phyloP scores from a whole-genome alignment of 53 echinoderm and acorn worm genomes.

The Paracentrotus lividus region DNA sequence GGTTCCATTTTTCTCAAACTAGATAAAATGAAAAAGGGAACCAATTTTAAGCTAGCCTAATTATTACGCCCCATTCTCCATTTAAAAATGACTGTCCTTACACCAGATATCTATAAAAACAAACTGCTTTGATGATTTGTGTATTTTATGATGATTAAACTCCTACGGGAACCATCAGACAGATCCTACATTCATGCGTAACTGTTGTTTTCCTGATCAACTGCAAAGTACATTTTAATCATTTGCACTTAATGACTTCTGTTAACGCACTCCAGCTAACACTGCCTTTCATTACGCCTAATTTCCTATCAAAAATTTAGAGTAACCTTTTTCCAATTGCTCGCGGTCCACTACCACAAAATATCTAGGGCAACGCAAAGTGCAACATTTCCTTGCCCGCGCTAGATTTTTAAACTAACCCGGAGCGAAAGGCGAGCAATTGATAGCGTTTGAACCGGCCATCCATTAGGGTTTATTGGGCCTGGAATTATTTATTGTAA shows the following conservation, averaged over 20 bases:
- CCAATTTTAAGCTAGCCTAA: too few species aligned
- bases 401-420: slow-evolving; percentile 22
- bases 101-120: neutral
- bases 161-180: neutral
- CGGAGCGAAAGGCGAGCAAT: slow-evolving; percentile 6
- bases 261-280: slow-evolving; percentile 3
- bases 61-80: too few species aligned
- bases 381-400: slow-evolving; percentile 28
- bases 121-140: neutral
- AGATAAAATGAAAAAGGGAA: too few species aligned
- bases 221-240: slow-evolving; percentile 40
- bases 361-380: slow-evolving; percentile 41
- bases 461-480: slow-evolving; percentile 59
- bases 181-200: neutral
- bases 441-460: slow-evolving; percentile 35
- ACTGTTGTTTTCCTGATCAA: neutral
- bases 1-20: too few species aligned
- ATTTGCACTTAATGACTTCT: neutral
- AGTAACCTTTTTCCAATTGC: neutral
- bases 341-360: neutral
- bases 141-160: neutral
- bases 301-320: slow-evolving; percentile 45
- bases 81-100: too few species aligned
- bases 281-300: slow-evolving; percentile 45
- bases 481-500: slow-evolving; percentile 56